A percentile compares a stretch with the other conserved stretches of the same genome.
These are phyloP conservation scores for Oegoconia quadripuncta DNA, from an alignment of 2,888 invertebrate species.

Conservation along the genomic window DNA sequence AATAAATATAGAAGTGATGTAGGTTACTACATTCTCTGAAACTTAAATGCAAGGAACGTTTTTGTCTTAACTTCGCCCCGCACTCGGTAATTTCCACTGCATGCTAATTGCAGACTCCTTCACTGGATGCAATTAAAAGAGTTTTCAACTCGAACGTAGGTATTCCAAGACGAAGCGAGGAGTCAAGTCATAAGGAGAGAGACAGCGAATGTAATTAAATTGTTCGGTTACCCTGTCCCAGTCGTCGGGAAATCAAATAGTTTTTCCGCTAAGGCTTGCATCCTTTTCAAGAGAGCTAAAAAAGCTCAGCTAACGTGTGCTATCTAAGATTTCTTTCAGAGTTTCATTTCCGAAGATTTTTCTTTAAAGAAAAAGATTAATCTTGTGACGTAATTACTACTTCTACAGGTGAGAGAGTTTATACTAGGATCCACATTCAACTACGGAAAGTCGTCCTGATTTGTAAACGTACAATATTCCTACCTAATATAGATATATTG, in stretches of 20 bases:
- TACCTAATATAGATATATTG: too few relatives aligned
- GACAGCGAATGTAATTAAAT: conserved; percentile 64
- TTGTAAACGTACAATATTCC: too few relatives aligned
- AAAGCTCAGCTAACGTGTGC: conserved; percentile 26
- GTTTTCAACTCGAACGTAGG: conserved; percentile 44
- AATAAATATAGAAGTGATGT: too few relatives aligned
- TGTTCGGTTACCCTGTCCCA: conserved; percentile 49
- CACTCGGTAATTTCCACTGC: conserved; percentile 40
- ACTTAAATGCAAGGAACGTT: conserved; percentile 19
- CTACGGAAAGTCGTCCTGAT: too few relatives aligned
- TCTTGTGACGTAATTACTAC: too few relatives aligned
- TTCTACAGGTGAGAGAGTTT: too few relatives aligned
- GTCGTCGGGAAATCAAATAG: conserved; percentile 51
- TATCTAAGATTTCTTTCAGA: conserved; percentile 31
- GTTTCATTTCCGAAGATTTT: too few relatives aligned
- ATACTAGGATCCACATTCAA: too few relatives aligned
- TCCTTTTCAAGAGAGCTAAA: conserved; percentile 39
- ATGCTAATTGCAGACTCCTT: conserved; percentile 57
- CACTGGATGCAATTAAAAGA: conserved; percentile 57
- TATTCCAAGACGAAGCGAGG: conserved; percentile 25
- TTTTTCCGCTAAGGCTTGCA: conserved; percentile 46
- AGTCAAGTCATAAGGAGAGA: conserved; percentile 44
- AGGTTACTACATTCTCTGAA: too few relatives aligned
- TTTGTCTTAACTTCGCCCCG: conserved; percentile 39
- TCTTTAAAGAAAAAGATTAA: too few relatives aligned